Base-by-base conservation (phyloP, 2,888 invertebrate genomes). In the Metallyticus violacea region DNA sequence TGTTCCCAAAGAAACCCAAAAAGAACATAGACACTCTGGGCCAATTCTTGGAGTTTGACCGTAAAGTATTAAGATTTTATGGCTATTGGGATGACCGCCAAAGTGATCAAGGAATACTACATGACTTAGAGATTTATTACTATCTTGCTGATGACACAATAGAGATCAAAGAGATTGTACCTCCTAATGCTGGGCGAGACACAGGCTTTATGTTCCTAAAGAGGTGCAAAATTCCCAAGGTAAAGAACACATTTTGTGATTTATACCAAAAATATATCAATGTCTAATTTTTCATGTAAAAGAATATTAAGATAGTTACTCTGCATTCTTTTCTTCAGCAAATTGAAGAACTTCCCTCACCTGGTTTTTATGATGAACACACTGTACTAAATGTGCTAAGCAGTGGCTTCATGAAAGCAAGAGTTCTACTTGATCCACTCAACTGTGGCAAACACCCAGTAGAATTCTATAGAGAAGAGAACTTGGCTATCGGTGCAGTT, bases 11-110 rank as follows among this genome's bases (percentile, higher is more conserved):
- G 79, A 93, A 93, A 90, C 92, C 93, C 90, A 94, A 93, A 80
- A 93, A 93, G 62, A 94, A 93, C 88, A 92, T 93, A 15, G 94
- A 95, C 90, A 94, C 95, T 0, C 94, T 97, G 87, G 96, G 94
- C 79, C 96, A 97, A 90, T 98, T 98, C 92, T 92, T 98, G 87
- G 95, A 95, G 89, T 96, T 95, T 90, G 98, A 98, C 91, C 93
- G 96, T 90, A 94, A 96, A 90, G 93, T 94, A 1, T 91, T 95
- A 86, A 94, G 96, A 89, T 98, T 98, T 91, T 95, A 94, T 90
- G 98, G 96, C 25, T 97, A 96, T 90, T 98, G 98, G 98, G 97
- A 98, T 90, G 98, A 98, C 90, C 94, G 95, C 1, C 94, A 94
- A 15, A 94, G 94, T 0, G 94, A 95, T 90, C 95, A 95, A 90